These are phyloP conservation scores for Nibea albiflora DNA, from an alignment of 2,113 vertebrate species.

Conservation along the genomic window DNA sequence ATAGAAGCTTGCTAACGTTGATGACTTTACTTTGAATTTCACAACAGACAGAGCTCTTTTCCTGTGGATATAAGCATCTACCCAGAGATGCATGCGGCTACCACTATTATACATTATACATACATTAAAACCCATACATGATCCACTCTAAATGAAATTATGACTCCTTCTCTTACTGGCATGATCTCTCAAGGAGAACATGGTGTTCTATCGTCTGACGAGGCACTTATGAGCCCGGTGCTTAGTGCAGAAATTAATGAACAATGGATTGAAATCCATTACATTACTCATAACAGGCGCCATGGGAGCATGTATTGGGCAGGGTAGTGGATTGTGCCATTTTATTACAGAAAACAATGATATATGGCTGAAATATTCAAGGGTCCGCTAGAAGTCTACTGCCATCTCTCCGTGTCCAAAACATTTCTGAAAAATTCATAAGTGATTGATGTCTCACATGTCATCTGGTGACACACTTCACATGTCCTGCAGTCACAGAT, in stretches of 20 bases:
- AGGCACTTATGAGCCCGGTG: constrained; percentile 21
- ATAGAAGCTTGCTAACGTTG: not conserved
- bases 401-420: not conserved
- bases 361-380: not conserved
- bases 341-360: constrained; percentile 20
- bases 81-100: not conserved
- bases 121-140: constrained; percentile 14
- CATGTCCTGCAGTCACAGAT: constrained; percentile 37
- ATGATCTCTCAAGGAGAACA: constrained; percentile 23
- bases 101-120: no score
- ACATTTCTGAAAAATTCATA: not conserved
- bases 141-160: constrained; percentile 17
- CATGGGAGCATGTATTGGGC: constrained; percentile 4
- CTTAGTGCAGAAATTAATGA: constrained; percentile 37
- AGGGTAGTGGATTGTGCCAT: not conserved
- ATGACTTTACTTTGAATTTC: constrained; percentile 5
- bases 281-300: constrained; percentile 25
- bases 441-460: constrained; percentile 45
- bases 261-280: constrained; percentile 43
- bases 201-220: constrained; percentile 26
- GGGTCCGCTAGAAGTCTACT: not conserved
- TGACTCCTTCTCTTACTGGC: not conserved
- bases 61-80: not conserved
- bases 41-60: not conserved
- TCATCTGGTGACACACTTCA: constrained; percentile 44